phyloP scores from a whole-genome alignment of 2,888 invertebrate genomes.

The Eupithecia inturbata region DNA sequence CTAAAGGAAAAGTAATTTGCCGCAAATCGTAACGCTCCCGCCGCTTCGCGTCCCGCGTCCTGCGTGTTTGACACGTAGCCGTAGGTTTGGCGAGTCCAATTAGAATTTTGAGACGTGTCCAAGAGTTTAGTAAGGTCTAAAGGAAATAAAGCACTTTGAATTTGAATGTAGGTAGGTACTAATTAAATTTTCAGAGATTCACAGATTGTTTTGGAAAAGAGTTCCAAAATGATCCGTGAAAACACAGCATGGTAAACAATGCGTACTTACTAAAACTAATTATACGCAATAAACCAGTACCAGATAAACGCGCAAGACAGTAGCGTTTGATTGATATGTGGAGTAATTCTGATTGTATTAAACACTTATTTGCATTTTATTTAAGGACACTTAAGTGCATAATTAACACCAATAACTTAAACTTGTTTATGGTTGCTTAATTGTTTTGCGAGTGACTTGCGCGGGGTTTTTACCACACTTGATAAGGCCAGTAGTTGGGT shows the following conservation, averaged over 20 bases:
- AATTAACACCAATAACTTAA: constrained; percentile 26
- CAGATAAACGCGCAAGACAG: neutral
- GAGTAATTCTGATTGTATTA: constrained; percentile 29
- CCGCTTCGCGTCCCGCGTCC: too few relatives aligned
- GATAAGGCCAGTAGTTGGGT: neutral
- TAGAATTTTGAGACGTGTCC: too few relatives aligned
- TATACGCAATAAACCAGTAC: constrained; percentile 24
- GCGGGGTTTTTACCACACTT: neutral
- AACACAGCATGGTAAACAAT: neutral
- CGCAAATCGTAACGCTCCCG: too few relatives aligned
- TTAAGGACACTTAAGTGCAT: neutral
- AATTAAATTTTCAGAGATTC: neutral
- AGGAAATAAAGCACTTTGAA: too few relatives aligned
- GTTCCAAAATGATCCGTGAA: neutral
- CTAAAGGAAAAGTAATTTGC: too few relatives aligned
- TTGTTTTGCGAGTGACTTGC: neutral
- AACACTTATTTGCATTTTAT: constrained; percentile 27
- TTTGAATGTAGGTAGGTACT: too few relatives aligned
- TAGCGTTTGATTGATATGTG: constrained; percentile 32
- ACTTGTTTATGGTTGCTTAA: constrained; percentile 12
- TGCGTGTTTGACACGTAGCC: too few relatives aligned
- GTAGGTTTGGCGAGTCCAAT: too few relatives aligned
- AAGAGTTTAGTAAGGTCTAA: too few relatives aligned
- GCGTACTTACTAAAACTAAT: constrained; percentile 9
- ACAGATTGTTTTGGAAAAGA: neutral